phyloP scores from a whole-genome alignment of 2,888 invertebrate genomes.

The Platynereis dumerilii region DNA sequence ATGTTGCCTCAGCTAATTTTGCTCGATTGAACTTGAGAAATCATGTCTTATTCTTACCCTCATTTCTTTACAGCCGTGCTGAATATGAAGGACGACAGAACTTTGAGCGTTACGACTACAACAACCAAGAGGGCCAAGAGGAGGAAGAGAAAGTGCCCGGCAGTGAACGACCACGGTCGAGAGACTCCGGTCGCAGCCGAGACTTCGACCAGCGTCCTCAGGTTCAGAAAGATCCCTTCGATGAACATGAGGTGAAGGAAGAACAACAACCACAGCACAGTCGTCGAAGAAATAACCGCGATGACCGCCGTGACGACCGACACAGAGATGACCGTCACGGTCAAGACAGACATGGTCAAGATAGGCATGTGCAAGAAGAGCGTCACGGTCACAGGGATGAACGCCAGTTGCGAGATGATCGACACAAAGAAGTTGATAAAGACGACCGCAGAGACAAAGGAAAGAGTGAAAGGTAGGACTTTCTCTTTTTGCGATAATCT shows the following conservation, averaged over 20 bases:
- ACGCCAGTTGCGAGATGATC: not conserved
- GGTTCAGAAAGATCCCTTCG: constrained; percentile 58
- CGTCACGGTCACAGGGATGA: not conserved
- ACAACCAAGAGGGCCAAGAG: constrained; percentile 17
- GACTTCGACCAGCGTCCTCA: constrained; percentile 29
- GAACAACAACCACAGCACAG: not conserved
- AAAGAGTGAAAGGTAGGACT: not conserved
- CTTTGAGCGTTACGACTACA: constrained; percentile 13
- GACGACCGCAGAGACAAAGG: constrained; percentile 2
- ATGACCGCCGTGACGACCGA: not conserved
- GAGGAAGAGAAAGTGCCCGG: constrained; percentile 11
- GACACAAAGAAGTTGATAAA: not conserved
- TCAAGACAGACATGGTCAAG: not conserved
- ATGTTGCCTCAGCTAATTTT: no score
- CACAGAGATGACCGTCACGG: constrained; percentile 11
- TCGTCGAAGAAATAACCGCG: constrained; percentile 15
- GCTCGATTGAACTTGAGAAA: no score
- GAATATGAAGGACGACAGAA: constrained; percentile 9
- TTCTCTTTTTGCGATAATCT: not conserved
- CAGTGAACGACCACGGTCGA: not conserved
- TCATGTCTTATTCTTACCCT: no score
- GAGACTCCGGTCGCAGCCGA: constrained; percentile 12
- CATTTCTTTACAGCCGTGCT: no score
- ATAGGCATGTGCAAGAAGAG: not conserved
- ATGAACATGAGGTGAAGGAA: constrained; percentile 32